Base-by-base conservation (phyloP, 2,797 vertebrate species). In the Echeneis naucrates region DNA sequence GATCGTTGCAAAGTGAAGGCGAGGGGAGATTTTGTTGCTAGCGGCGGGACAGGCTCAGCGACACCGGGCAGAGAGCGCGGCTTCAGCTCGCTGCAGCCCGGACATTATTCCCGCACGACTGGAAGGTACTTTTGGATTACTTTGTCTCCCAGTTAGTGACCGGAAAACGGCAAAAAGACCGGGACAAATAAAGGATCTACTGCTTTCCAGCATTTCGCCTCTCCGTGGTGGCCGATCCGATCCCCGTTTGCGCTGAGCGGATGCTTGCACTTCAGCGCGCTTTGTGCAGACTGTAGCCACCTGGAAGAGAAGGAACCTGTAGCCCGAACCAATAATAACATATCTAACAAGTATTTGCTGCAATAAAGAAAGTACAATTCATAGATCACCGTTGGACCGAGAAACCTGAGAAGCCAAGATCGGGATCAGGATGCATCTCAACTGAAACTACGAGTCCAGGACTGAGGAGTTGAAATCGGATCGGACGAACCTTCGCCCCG, bases 361-460 rank as follows among this genome's bases (percentile, higher is more conserved):
- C 5, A 27, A 53, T 74, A 48, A 59, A 50, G 58, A 53, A 27
- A 12, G 2, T 2, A 2, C 4, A 73, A 78, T 59, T 74, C 69
- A 16, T 72, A 53, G 2, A 38, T 21, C 8, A 4, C 21, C 16
- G 14, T 50, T 35, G 62, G 58, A 75, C 7, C 11, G 53, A 67
- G 23, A 67, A 70, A 62, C 10, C 65, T 1, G 57, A 12, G 64
- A 60, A 68, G 26, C 32, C 30, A 12, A 17, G 55, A 59, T 26
- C 47, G 14, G 48, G 64, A 68, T 26, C 64, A 90, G 75, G 77
- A 93, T 93, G 92, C 75, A 5, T 38, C 60, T 61, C 83, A 87
- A 88, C 84, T 94, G 92, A 93, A 81, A 82, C 42, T 64, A 67
- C 57, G 45, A 66, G 71, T 58, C 23, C 42, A 4, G 83, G 71